Conservation (phyloP, 2,797 vertebrate genomes). For the Rhinophrynus dorsalis region DNA sequence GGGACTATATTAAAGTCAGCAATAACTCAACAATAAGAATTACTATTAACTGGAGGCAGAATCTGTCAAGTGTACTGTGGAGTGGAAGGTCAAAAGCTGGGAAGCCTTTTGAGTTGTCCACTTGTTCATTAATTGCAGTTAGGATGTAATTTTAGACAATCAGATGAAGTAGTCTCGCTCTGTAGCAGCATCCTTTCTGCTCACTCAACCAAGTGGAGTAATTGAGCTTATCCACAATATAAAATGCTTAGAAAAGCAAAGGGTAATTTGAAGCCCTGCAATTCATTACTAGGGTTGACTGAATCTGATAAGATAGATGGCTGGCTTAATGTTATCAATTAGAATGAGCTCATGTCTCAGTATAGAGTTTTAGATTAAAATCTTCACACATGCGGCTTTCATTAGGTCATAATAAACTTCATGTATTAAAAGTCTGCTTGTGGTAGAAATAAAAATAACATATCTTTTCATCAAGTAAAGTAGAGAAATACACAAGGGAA, state of each 20-base stretch:
- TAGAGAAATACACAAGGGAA: neutral
- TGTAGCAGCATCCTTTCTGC: conserved; percentile 31
- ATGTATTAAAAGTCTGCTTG: conserved; percentile 5
- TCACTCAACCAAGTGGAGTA: conserved; percentile 46
- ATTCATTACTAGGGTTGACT: conserved; percentile 46
- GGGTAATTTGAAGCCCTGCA: conserved; percentile 45
- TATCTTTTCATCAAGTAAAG: neutral
- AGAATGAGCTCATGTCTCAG: conserved; percentile 38
- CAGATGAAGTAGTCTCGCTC: conserved; percentile 42
- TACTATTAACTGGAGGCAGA: conserved; percentile 10
- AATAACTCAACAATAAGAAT: conserved; percentile 11
- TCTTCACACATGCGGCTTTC: conserved; percentile 14
- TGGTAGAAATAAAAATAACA: neutral
- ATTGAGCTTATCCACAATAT: conserved; percentile 42
- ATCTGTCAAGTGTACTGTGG: conserved; percentile 17
- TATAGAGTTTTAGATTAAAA: conserved; percentile 37
- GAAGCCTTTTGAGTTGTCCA: conserved; percentile 34
- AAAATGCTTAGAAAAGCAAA: conserved; percentile 46
- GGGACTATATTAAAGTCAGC: conserved; percentile 15
- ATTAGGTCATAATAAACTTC: conserved; percentile 15
- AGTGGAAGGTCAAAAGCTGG: conserved; percentile 42
- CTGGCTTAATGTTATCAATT: conserved; percentile 45
- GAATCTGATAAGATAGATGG: conserved; percentile 45
- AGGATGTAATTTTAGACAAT: conserved; percentile 50
- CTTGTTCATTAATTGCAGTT: conserved; percentile 45